Evolutionary conservation across 2,113 vertebrate genomes (phyloP), one percentile per base, ranked within the genome.

Genomic region (Indicator maculatus): DNA sequence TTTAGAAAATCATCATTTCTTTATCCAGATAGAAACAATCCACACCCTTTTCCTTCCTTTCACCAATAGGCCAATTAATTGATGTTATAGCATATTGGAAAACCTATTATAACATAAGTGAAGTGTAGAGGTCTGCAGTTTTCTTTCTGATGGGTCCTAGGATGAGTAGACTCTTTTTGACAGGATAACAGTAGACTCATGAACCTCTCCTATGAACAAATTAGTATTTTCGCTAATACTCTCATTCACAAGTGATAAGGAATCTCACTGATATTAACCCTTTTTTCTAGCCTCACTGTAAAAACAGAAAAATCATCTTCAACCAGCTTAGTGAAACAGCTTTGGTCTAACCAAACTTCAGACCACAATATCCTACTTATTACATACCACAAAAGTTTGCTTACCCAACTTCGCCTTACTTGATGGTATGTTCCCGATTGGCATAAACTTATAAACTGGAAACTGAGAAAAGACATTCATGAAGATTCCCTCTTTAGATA

Each of bases 401-500:
- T 94, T 93, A 92, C 94, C 93, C 71, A 89, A 1, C 55, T 92
- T 92, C 38, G 28, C 67, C 69, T 95, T 72, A 90, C 33, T 87
- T 88, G 93, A 88, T 93, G 91, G 63, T 84, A 76, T 61, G 55
- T 86, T 87, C 91, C 89, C 65, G 53, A 88, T 86, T 93, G 83
- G 66, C 61, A 83, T 28, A 38, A 83, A 38, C 58, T 67, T 59
- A 47, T 91, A 83, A 94, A 91, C 91, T 44, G 11, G 93, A 93
- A 77, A 85, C 83, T 72, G 65, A 67, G 80, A 89, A 64, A 65
- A 88, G 56, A 52, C 0, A 1, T 47, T 71, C 87, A 80, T 86
- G 93, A 91, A 86, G 80, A 86, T 47, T 86, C 8, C 16, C 66
- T 83, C 76, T 80, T 93, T 83, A 72, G 53, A 89, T 61, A 93